phyloP scores from a whole-genome alignment of 2,113 vertebrate genomes.

The Taurulus bubalis region DNA sequence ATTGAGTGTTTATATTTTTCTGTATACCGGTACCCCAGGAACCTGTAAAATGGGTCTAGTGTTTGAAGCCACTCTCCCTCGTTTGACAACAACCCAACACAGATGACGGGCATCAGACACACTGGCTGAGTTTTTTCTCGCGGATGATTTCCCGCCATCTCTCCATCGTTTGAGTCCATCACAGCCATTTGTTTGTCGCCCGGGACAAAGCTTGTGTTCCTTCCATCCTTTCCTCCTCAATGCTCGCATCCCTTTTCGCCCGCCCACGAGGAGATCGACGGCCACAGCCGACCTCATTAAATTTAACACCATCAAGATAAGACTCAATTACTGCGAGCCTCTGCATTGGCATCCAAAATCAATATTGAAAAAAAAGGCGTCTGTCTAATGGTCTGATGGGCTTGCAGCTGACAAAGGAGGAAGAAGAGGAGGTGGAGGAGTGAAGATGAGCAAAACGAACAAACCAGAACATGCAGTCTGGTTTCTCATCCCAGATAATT shows the following conservation, averaged over 20 bases:
- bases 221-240: background rate
- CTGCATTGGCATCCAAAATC: conserved; percentile 70
- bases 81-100: conserved; percentile 27
- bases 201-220: conserved; percentile 24
- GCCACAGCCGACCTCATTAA: conserved; percentile 73
- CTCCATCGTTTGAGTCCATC: background rate
- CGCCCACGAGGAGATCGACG: conserved; percentile 38
- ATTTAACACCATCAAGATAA: conserved; percentile 76
- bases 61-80: background rate
- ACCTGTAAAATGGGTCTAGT: background rate
- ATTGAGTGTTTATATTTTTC: conserved; percentile 17
- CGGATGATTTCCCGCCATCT: conserved; percentile 34
- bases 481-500: conserved; percentile 16
- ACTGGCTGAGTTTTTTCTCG: conserved; percentile 26
- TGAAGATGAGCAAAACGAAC: conserved; percentile 3
- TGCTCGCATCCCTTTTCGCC: conserved; percentile 2
- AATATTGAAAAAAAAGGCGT: conserved; percentile 48
- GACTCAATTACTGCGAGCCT: conserved; percentile 68
- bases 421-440: background rate
- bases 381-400: conserved; percentile 30
- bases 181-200: conserved; percentile 12
- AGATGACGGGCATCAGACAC: conserved; percentile 36
- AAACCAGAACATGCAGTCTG: conserved; percentile 4
- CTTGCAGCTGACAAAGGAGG: background rate
- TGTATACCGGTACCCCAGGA: background rate